Base-by-base conservation (phyloP, 1,140 invertebrate species). In the Rhagoletis zephyria region DNA sequence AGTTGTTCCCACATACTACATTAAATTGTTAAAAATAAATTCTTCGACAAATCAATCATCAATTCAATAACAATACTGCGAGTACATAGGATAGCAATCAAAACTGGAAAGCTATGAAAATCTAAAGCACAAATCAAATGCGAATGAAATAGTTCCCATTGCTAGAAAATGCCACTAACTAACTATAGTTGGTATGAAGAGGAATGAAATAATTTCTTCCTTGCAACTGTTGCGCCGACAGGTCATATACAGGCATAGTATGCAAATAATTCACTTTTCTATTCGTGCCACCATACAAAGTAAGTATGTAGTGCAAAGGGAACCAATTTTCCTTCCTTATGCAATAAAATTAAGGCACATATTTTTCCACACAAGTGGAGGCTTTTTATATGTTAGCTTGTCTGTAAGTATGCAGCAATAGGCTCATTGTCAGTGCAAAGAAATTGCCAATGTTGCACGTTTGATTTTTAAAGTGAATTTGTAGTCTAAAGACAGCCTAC, bases 291-390 rank as follows among this genome's bases (percentile, higher is more conserved):
- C 3, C 40, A 65, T 65, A 40, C 12, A 67, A 67, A 67, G 40
- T 30, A 30, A 30, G 30, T 30, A 30, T 30, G 30, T 67, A 40
- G 19, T 9, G 30, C 64, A 67, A 67, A 67, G 64, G 64, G 64
- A 9, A 67, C 30, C 19, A 67, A 65, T 40, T 67, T 67, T 67
- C 30, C 19, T 67, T 67, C 64, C 64, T 67, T 12, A 67, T 40
- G 40, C 64, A 67, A 67, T 67, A 67, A 67, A 67, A 67, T 67
- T 42, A 67, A 67, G 12, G 64, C 64, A 67, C 10, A 14, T 30
- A 67, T 10, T 67, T 67, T 12, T 67, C 64, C 63, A 19, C 63
- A n/a, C 63, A 64, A 67, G 64, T 67, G 64, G 40, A 19, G 64
- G 30, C 64, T 67, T 12, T 19, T 42, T 67, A 67, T 67, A 12